Evolutionary conservation across 2,888 invertebrate genomes (phyloP).

Genomic region (Erebia aethiops): DNA sequence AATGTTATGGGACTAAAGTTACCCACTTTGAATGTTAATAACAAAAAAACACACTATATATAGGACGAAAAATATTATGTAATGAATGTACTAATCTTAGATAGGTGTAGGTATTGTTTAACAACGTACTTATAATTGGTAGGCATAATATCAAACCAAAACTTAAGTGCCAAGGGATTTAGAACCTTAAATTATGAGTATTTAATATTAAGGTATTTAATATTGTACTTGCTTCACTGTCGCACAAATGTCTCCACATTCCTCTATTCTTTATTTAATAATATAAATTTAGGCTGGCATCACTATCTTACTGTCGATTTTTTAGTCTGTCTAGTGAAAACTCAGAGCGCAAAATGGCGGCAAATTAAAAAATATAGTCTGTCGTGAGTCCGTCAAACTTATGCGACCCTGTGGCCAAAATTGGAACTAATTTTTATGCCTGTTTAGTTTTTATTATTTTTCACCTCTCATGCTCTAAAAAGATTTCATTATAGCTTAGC

Average conservation of each 20-base stretch:
- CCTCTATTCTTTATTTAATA: constrained; percentile 11
- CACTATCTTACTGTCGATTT: neutral
- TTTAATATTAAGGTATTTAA: constrained; percentile 9
- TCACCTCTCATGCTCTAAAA: too few relatives aligned
- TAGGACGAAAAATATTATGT: too few relatives aligned
- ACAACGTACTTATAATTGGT: neutral
- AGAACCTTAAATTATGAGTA: constrained; percentile 21
- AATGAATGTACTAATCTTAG: constrained; percentile 6
- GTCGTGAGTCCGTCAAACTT: too few relatives aligned
- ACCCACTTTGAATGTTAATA: too few relatives aligned
- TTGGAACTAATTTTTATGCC: too few relatives aligned
- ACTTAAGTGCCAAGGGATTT: constrained; percentile 39
- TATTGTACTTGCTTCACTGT: constrained; percentile 15
- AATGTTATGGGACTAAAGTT: too few relatives aligned
- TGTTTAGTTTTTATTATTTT: too few relatives aligned
- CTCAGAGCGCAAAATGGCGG: too few relatives aligned
- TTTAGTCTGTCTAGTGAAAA: neutral
- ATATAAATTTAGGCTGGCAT: neutral
- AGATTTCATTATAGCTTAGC: too few relatives aligned
- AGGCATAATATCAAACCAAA: constrained; percentile 9
- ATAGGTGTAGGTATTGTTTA: neutral
- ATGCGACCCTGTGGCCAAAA: too few relatives aligned
- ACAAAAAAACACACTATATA: too few relatives aligned
- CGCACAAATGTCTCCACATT: constrained; percentile 35
- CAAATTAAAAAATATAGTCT: too few relatives aligned